Evolutionary conservation across 2,888 invertebrate genomes (phyloP).

Genomic region (Hermodice carunculata): DNA sequence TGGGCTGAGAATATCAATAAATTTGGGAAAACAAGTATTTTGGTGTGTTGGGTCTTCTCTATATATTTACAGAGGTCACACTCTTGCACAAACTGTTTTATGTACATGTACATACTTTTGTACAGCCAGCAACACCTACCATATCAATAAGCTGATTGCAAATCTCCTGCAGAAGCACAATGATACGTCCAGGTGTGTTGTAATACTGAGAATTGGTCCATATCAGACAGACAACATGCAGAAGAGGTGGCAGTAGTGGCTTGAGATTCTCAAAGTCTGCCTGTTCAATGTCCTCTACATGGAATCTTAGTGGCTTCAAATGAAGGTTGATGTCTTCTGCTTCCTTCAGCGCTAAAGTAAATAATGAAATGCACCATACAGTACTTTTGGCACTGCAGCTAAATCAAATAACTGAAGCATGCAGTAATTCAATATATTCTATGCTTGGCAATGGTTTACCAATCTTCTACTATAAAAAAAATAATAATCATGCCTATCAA

Average conservation of each 20-base stretch:
- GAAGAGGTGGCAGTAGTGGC: constrained; percentile 82
- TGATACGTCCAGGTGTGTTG: constrained; percentile 88
- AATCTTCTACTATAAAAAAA: no score
- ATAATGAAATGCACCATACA: no score
- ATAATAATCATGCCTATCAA: no score
- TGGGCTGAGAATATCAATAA: no score
- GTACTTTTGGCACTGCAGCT: no score
- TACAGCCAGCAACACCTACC: constrained; percentile 71
- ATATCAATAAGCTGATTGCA: constrained; percentile 91
- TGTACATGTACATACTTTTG: neutral
- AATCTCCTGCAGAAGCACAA: constrained; percentile 89
- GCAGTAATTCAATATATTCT: no score
- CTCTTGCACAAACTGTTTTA: no score
- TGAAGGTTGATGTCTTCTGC: constrained; percentile 91
- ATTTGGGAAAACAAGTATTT: no score
- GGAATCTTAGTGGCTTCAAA: constrained; percentile 84
- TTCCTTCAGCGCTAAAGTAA: constrained; percentile 85
- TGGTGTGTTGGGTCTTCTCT: neutral
- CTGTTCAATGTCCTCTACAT: constrained; percentile 79
- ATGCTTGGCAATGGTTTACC: no score
- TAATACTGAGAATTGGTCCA: constrained; percentile 92
- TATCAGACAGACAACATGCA: constrained; percentile 89
- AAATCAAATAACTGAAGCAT: no score
- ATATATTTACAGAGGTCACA: neutral
- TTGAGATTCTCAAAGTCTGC: constrained; percentile 66